Percentiles rank a stretch among this genome's conserved stretches.
These are phyloP conservation scores for Phrynosoma platyrhinos DNA, from an alignment of 2,113 vertebrate genomes.

Conservation along the genomic window DNA sequence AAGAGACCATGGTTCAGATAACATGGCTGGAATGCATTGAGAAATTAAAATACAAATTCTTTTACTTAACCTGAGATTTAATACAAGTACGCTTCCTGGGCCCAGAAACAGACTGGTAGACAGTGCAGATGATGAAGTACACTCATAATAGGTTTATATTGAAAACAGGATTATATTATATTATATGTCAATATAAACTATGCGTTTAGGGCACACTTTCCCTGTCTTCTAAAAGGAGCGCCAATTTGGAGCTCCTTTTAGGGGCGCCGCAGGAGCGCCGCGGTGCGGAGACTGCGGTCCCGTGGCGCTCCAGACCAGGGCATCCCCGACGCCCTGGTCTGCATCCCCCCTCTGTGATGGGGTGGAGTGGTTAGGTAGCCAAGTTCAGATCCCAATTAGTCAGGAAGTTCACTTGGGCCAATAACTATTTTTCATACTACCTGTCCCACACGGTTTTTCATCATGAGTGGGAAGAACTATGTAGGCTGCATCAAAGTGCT, in stretches of 20 bases:
- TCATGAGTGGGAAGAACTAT: neutral
- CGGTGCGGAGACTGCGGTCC: too few species aligned
- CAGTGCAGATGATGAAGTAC: neutral
- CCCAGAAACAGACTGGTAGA: neutral
- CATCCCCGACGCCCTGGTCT: too few species aligned
- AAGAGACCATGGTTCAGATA: neutral
- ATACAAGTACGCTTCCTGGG: neutral
- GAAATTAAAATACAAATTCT: too few species aligned
- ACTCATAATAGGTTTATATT: too few species aligned
- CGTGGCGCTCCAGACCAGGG: too few species aligned
- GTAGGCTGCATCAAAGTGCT: neutral
- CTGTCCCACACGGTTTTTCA: neutral
- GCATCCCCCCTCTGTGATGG: too few species aligned
- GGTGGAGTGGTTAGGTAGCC: neutral
- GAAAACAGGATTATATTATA: too few species aligned
- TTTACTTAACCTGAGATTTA: neutral
- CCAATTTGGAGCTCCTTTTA: too few species aligned
- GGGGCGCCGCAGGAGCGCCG: too few species aligned
- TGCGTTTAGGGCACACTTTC: too few species aligned
- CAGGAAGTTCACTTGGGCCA: neutral
- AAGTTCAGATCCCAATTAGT: neutral
- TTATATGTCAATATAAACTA: too few species aligned
- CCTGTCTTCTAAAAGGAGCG: too few species aligned
- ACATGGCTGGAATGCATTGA: neutral
- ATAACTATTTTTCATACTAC: neutral